These are phyloP conservation scores for Lasius fuliginosus DNA, from an alignment of 2,888 invertebrate species.

Conservation along the genomic window DNA sequence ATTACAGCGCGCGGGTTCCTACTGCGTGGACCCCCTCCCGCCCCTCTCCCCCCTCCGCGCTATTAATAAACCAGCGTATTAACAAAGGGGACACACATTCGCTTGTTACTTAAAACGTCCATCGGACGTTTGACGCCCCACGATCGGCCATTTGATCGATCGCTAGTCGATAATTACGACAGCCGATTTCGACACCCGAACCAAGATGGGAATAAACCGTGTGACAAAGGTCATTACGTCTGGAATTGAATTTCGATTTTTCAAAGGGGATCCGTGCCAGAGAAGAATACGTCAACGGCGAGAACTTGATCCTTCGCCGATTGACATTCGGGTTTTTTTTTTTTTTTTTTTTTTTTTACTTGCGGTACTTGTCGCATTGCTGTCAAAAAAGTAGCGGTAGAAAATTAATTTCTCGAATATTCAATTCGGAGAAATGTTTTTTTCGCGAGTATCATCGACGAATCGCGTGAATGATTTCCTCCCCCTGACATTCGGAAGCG, in stretches of 20 bases:
- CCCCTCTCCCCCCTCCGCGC: neutral
- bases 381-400: neutral
- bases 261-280: neutral
- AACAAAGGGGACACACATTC: slow-evolving; percentile 65
- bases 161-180: slow-evolving; percentile 23
- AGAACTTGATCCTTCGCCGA: neutral
- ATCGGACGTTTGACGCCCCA: slow-evolving; percentile 37
- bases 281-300: neutral
- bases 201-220: neutral
- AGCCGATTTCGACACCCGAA: slow-evolving; percentile 11
- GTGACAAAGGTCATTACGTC: slow-evolving; percentile 34
- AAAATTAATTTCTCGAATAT: neutral
- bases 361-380: no score
- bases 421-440: neutral
- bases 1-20: slow-evolving; percentile 59
- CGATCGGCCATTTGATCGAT: slow-evolving; percentile 62
- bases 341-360: neutral
- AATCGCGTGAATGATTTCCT: slow-evolving; percentile 23
- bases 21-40: slow-evolving; percentile 53
- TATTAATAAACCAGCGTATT: slow-evolving; percentile 74
- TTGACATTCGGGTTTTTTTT: neutral
- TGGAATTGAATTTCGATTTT: slow-evolving; percentile 44
- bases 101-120: slow-evolving; percentile 64
- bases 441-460: neutral
- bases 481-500: slow-evolving; percentile 59